phyloP scores from a whole-genome alignment of 2,888 invertebrate species.

The Nemotelus nigrinus region DNA sequence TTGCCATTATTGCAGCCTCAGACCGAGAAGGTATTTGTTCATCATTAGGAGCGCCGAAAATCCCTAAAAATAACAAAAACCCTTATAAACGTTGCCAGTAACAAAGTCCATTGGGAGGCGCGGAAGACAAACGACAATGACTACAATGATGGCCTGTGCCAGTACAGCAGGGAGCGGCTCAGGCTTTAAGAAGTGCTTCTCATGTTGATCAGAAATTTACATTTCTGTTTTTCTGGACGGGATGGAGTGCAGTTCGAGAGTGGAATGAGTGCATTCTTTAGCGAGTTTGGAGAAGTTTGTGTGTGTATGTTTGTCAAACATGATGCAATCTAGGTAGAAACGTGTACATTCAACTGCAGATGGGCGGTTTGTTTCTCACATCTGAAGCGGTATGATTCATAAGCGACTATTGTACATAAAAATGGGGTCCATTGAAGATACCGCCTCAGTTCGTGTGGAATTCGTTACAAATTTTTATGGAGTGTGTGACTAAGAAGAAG shows the following conservation, averaged over 20 bases:
- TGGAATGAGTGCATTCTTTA: conserved; percentile 30
- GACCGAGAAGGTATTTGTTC: conserved; percentile 35
- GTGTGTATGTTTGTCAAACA: conserved; percentile 14
- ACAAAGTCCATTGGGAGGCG: neutral
- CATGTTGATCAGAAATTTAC: conserved; percentile 31
- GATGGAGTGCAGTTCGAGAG: conserved; percentile 3
- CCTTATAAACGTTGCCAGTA: neutral
- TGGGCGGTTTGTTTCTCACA: neutral
- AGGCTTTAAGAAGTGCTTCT: conserved; percentile 9
- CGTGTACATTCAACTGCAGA: too few relatives aligned
- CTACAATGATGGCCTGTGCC: neutral
- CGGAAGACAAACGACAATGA: neutral
- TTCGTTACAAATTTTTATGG: too few relatives aligned
- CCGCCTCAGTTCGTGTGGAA: too few relatives aligned
- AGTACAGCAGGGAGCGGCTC: neutral
- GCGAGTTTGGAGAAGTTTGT: conserved; percentile 8
- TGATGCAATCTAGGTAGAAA: neutral
- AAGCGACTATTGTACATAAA: too few relatives aligned
- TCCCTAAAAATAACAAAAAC: conserved; percentile 35
- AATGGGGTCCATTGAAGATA: too few relatives aligned
- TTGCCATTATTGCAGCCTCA: conserved; percentile 26
- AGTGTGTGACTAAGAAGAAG: too few relatives aligned
- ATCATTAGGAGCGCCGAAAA: conserved; percentile 41
- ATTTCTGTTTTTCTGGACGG: conserved; percentile 4
- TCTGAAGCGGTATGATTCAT: neutral